Conservation (phyloP, 2,888 invertebrate species). For the Homarus gammarus region DNA sequence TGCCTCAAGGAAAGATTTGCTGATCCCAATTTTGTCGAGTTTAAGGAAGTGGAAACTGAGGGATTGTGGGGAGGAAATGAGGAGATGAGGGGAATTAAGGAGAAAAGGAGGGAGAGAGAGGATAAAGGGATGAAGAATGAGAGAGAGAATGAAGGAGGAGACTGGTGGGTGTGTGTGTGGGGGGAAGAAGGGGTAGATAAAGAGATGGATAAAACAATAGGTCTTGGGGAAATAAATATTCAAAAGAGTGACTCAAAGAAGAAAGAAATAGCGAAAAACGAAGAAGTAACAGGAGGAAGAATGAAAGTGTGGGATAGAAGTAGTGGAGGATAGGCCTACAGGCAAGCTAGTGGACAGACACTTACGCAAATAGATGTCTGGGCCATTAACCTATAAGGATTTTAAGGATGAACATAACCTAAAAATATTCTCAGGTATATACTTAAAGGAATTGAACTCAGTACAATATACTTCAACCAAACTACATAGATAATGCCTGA, state of each 20-base stretch:
- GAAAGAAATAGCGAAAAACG: neutral
- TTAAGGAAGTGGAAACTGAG: constrained; percentile 23
- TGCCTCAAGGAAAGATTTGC: constrained; percentile 29
- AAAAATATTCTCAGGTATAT: no score
- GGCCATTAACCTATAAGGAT: no score
- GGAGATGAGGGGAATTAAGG: neutral
- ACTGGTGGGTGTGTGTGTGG: neutral
- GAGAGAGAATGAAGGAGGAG: neutral
- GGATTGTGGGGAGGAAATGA: neutral
- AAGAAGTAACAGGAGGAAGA: neutral
- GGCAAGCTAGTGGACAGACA: no score
- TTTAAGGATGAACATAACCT: no score
- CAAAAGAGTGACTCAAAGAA: neutral
- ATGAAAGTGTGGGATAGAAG: neutral
- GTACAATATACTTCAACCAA: no score
- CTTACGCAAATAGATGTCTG: no score
- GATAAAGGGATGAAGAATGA: neutral
- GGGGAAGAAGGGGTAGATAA: neutral
- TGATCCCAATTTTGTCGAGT: constrained; percentile 47
- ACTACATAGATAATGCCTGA: no score
- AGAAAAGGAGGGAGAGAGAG: neutral
- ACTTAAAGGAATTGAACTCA: no score
- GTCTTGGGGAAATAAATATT: neutral
- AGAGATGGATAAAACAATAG: neutral
- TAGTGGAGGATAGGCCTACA: neutral